Evolutionary conservation across 2,888 invertebrate genomes (phyloP), one percentile per base, ranked within the genome.

Genomic region (Phortica magna): DNA sequence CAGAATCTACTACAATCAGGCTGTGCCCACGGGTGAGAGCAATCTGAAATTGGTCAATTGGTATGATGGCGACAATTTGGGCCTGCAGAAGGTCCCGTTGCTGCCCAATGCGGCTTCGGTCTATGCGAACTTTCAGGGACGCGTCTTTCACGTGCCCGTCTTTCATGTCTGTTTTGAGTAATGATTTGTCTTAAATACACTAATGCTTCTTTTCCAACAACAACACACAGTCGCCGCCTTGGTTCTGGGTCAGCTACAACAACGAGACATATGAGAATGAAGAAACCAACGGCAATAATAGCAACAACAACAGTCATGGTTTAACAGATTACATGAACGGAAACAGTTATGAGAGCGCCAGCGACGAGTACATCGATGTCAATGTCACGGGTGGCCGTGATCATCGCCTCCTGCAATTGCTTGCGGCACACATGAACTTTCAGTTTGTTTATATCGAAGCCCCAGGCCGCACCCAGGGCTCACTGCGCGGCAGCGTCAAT

Each of bases 141-240:
- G 95, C 78, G 89, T 94, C 0, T 95, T 96, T 79, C 92, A 93
- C 59, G 94, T 96, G 0, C 96, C 96, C 0, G 95, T 96, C 0
- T 93, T 96, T 80, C 95, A 96, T 31, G 31, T 59, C 22, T 57
- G 7, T 57, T 57, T 59, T 59, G 14, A 17, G 65, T 10, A 43
- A 31, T 5, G 19, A 75, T 19, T 71, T 14, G 7, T 31, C 10
- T 0, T 0, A 2, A 53, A 39, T 41, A 3, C 42, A 39, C 31
- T 31, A 31, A 31, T 1, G 5, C 31, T 31, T 4, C 31, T 31
- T 41, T 81, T 41, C 74, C 68, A n/a, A n/a, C n/a, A n/a, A n/a
- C n/a, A n/a, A n/a, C n/a, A n/a, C n/a, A n/a, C n/a, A 94, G 94
- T 94, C 94, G 2, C 96, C 96, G 0, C 96, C 96, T 0, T 96